These are phyloP conservation scores for Turritopsis rubra DNA, from an alignment of 30 jellyfish, hydroid and myxozoan species.

Conservation along the genomic window DNA sequence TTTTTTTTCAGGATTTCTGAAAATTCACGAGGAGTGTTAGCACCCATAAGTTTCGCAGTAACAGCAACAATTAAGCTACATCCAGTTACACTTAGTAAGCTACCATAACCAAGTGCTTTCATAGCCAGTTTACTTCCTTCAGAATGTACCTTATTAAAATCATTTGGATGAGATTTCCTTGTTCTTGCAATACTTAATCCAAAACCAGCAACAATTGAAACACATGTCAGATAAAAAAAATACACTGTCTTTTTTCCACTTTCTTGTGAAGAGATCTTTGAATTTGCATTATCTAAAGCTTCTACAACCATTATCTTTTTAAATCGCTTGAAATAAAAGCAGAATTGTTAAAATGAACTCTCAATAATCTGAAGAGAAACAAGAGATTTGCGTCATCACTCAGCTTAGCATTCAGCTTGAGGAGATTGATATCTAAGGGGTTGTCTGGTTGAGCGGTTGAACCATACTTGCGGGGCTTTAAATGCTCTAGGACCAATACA, in stretches of 20 bases:
- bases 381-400: too few relatives aligned
- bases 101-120: slow-evolving; percentile 93
- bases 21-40: neutral
- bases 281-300: neutral
- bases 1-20: neutral
- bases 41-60: slow-evolving; percentile 48
- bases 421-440: too few relatives aligned
- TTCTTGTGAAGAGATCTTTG: neutral
- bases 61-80: slow-evolving; percentile 54
- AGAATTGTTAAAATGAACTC: neutral
- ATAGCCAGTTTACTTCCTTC: slow-evolving; percentile 77
- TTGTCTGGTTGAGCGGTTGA: too few relatives aligned
- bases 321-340: neutral
- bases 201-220: slow-evolving; percentile 64
- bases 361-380: too few relatives aligned
- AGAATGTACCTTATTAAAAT: slow-evolving; percentile 29
- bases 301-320: neutral
- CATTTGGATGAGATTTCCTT: slow-evolving; percentile 52
- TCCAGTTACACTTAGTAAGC: slow-evolving; percentile 74
- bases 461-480: too few relatives aligned
- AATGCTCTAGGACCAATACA: too few relatives aligned
- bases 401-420: too few relatives aligned
- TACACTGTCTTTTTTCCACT: neutral
- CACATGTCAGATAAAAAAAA: neutral
- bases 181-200: slow-evolving; percentile 75